phyloP scores from a whole-genome alignment of 2,888 invertebrate species.

The Eumerus sabulonum region DNA sequence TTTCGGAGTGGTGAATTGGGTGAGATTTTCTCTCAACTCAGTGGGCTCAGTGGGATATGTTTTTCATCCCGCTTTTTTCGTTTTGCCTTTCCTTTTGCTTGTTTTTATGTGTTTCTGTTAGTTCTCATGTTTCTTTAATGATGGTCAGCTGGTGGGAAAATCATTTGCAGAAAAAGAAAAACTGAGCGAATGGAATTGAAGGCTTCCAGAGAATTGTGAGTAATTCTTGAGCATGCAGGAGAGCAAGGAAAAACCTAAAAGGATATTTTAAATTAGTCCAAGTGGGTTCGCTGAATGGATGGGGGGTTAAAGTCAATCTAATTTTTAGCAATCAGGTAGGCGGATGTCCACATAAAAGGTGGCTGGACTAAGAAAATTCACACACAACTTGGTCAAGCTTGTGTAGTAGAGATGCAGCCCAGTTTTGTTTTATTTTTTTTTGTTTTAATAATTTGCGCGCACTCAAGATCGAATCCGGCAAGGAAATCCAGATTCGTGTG shows the following conservation, averaged over 20 bases:
- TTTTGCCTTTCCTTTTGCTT: too few species aligned
- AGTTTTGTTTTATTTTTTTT: too few species aligned
- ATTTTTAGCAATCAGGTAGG: conserved; percentile 22
- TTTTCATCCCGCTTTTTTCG: conserved; percentile 28
- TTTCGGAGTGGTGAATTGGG: too few species aligned
- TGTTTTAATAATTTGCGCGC: too few species aligned
- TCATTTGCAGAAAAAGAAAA: conserved; percentile 26
- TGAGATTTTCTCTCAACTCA: conserved; percentile 26
- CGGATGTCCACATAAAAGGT: too few species aligned
- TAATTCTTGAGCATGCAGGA: conserved; percentile 30
- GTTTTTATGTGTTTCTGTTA: neutral
- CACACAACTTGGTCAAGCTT: too few species aligned
- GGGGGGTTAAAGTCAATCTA: conserved; percentile 41
- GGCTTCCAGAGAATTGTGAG: conserved; percentile 51
- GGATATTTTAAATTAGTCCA: conserved; percentile 33
- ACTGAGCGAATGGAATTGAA: conserved; percentile 26
- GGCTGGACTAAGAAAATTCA: too few species aligned
- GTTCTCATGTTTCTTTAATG: conserved; percentile 26
- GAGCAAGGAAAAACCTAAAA: conserved; percentile 22
- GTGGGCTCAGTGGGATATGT: conserved; percentile 46
- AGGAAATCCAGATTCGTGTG: too few species aligned
- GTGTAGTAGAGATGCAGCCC: too few species aligned
- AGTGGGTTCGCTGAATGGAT: conserved; percentile 4
- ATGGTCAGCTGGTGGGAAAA: conserved; percentile 57
- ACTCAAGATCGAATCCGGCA: too few species aligned